A percentile compares a stretch with the other conserved stretches of the same genome.
These are phyloP conservation scores for Endomychus coccineus DNA, from an alignment of 2,888 invertebrate genomes.

Conservation along the genomic window DNA sequence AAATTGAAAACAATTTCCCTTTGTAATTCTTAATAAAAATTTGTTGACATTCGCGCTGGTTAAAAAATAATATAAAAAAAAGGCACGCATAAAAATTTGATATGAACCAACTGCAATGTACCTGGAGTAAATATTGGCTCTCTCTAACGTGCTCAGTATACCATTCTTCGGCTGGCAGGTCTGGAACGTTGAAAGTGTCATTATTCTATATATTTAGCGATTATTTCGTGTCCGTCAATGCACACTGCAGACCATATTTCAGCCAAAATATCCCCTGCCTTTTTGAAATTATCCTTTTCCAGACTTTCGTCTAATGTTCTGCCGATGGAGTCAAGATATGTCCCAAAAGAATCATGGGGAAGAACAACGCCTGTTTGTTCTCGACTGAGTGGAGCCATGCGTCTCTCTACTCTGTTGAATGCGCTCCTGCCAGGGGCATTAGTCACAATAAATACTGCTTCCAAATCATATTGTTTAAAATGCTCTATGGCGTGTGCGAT, in stretches of 20 bases:
- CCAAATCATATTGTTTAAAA: conserved; percentile 4
- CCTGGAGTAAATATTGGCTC: not conserved
- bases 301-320: not conserved
- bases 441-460: conserved; percentile 22
- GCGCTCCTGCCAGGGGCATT: conserved; percentile 10
- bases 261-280: not conserved
- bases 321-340: conserved; percentile 5
- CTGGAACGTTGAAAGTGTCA: conserved; percentile 6
- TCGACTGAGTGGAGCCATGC: conserved; percentile 8
- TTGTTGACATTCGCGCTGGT: conserved; percentile 1
- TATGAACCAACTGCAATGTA: conserved; percentile 2
- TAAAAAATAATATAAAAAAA: not conserved
- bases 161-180: conserved; percentile 19
- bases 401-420: conserved; percentile 20
- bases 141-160: not conserved
- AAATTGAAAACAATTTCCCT: not conserved
- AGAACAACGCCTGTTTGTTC: conserved; percentile 4
- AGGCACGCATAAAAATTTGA: conserved; percentile 1
- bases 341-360: conserved; percentile 8
- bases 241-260: conserved; percentile 1
- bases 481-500: conserved; percentile 15
- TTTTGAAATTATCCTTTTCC: conserved; percentile 1
- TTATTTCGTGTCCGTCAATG: not conserved
- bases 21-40: conserved; percentile 1
- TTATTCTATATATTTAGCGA: conserved; percentile 2